These are phyloP conservation scores for Prolemur simus DNA, from an alignment of 2,113 vertebrate genomes.

Conservation along the genomic window DNA sequence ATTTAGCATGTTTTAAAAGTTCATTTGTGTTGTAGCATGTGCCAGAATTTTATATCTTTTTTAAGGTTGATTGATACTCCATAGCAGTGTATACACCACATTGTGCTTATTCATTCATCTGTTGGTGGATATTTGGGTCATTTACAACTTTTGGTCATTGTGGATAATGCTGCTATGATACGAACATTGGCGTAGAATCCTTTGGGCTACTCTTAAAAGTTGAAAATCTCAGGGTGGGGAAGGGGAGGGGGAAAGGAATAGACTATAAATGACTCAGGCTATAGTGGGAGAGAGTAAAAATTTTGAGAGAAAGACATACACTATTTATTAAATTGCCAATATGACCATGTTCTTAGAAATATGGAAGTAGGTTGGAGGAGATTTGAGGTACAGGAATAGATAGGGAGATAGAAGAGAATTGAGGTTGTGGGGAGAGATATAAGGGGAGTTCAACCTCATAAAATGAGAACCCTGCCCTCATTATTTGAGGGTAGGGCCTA, in stretches of 20 bases:
- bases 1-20: not conserved
- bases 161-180: not conserved
- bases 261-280: not conserved
- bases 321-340: not conserved
- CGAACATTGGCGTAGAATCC: not conserved
- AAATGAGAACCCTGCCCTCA: not conserved
- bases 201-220: not conserved
- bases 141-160: not conserved
- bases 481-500: not conserved
- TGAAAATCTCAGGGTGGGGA: not conserved
- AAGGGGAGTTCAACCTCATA: not conserved
- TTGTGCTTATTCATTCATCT: not conserved
- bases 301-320: not conserved
- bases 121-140: not conserved
- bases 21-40: not conserved
- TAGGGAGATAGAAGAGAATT: not conserved
- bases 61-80: not conserved
- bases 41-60: not conserved
- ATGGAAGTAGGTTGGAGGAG: not conserved
- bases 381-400: not conserved
- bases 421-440: not conserved
- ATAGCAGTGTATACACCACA: not conserved
- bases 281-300: not conserved
- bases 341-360: not conserved
- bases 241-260: not conserved